phyloP scores from a whole-genome alignment of 2,797 vertebrate species.

The Eutrigla gurnardus region DNA sequence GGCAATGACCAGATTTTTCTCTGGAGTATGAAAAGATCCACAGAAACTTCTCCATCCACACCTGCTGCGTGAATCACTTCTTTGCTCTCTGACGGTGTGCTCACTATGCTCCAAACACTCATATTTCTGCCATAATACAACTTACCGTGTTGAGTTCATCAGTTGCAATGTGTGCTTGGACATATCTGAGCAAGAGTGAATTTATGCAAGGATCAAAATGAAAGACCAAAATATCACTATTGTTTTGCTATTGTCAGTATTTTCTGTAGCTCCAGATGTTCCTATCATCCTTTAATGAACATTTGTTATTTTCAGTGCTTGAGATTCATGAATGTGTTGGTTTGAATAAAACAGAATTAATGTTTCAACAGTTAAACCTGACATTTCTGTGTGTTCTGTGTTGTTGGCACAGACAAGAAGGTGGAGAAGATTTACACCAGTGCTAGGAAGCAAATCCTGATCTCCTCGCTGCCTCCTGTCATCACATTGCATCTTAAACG shows the following conservation, averaged over 20 bases:
- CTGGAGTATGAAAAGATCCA: neutral
- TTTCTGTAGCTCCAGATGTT: neutral
- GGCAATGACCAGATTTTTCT: neutral
- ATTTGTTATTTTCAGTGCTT: neutral
- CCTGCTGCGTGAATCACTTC: neutral
- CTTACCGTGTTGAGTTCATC: neutral
- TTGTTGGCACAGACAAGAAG: constrained; percentile 85
- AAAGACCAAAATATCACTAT: neutral
- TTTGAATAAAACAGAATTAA: neutral
- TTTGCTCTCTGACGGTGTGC: neutral
- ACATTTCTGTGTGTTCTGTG: constrained; percentile 15
- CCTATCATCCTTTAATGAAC: neutral
- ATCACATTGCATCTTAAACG: constrained; percentile 97
- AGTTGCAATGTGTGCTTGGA: neutral
- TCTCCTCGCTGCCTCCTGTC: constrained; percentile 93
- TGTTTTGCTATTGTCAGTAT: neutral
- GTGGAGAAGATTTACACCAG: constrained; percentile 94
- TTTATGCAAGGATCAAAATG: neutral
- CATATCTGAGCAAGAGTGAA: neutral
- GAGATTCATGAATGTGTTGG: neutral
- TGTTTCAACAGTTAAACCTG: neutral
- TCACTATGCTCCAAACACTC: neutral
- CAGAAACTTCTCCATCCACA: neutral
- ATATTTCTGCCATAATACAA: neutral
- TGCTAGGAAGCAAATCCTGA: constrained; percentile 95